Evolutionary conservation across 2,113 vertebrate genomes (phyloP), one percentile per base, ranked within the genome.

Genomic region (Corythaeola cristata): DNA sequence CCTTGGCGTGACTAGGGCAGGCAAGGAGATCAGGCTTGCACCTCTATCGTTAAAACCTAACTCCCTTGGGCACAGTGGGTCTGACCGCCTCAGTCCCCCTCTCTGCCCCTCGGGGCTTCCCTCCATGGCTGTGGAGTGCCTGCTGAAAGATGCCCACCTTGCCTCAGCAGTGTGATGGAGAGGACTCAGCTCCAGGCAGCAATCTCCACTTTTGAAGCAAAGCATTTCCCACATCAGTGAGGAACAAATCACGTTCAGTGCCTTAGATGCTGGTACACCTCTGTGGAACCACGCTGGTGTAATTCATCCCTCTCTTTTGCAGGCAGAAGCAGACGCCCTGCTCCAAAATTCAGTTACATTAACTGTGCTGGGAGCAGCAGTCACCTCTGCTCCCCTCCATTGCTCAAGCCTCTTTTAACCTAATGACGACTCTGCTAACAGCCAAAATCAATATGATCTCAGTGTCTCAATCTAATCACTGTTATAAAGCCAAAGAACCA

Each of bases 361-460:
- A 72, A 67, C 53, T 52, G 49, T 72, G 83, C 66, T 85, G 66
- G 69, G 49, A 83, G 53, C 83, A 92, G 66, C n/a, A 89, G 41
- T 71, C 74, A 85, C 93, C 93, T 90, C 85, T 71, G 85, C n/a
- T 63, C 82, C 83, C 52, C 47, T 49, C 39, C 79, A 96, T 92
- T 6, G 0, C 79, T 96, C 83, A 93, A 93, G 37, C 62, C 41
- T 76, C 79, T 85, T 92, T 93, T 96, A 88, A 96, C 93, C 82
- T 97, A 92, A 90, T 83, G 91, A 88, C 91, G 93, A 72, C 67
- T 76, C 66, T 93, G 79, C 82, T 88, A 97, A 95, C 62, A 85
- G 89, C 75, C 81, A 93, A 93, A 96, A 96, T 93, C 95, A 78
- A 88, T 97, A 88, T 30, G 49, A 60, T 85, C 81, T 58, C 63